Conservation (phyloP, 1,140 invertebrate species). For the Aradophagus sp. region DNA sequence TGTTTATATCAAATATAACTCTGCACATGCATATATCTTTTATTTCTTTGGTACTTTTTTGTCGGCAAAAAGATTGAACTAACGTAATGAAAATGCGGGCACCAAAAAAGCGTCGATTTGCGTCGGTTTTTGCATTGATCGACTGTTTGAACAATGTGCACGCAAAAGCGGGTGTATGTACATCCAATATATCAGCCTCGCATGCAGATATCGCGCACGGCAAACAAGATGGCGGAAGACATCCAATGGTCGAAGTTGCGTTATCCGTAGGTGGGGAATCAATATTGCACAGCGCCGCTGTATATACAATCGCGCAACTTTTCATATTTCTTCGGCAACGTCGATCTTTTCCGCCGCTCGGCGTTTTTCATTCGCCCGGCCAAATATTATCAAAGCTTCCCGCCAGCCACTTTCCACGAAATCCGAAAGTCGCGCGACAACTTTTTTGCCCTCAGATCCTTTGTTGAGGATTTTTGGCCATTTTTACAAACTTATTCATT, state of each 20-base stretch:
- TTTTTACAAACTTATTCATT: too few relatives aligned
- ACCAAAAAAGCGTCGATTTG: slow-evolving; percentile 10
- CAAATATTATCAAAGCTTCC: too few relatives aligned
- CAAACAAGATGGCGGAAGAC: slow-evolving; percentile 59
- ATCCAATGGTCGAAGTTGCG: slow-evolving; percentile 56
- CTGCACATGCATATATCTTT: too few relatives aligned
- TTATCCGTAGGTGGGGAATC: slow-evolving; percentile 58
- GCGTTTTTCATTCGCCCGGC: neutral
- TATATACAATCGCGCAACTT: slow-evolving; percentile 16
- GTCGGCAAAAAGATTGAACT: too few relatives aligned
- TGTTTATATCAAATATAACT: too few relatives aligned
- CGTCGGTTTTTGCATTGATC: slow-evolving; percentile 45
- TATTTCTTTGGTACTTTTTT: too few relatives aligned
- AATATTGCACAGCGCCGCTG: slow-evolving; percentile 46
- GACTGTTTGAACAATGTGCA: slow-evolving; percentile 48
- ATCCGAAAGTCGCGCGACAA: too few relatives aligned
- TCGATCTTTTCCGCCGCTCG: slow-evolving; percentile 13
- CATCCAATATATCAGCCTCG: slow-evolving; percentile 51
- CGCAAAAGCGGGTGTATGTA: slow-evolving; percentile 38
- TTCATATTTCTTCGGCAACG: slow-evolving; percentile 39
- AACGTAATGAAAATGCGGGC: too few relatives aligned
- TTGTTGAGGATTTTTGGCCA: too few relatives aligned
- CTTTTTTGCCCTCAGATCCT: too few relatives aligned
- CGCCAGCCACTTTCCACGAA: too few relatives aligned
- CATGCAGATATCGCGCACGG: slow-evolving; percentile 53